Conservation (phyloP, 2,888 invertebrate genomes). For the Myathropa florea region DNA sequence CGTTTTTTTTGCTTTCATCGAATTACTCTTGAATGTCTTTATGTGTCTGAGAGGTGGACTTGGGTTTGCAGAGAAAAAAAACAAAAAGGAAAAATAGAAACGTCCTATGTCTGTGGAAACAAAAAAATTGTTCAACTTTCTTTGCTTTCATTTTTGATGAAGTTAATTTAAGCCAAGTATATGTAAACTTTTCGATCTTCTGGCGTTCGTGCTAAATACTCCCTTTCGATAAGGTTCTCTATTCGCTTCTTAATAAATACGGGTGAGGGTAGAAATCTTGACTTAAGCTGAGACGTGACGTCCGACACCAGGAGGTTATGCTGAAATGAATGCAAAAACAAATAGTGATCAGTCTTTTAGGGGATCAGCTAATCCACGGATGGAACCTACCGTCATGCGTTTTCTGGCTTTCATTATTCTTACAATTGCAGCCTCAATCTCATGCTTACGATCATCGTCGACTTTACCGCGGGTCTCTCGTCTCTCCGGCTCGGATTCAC, state of each 20-base stretch:
- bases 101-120: constrained; percentile 41
- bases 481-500: constrained; percentile 99
- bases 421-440: constrained; percentile 99
- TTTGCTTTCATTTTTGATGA: constrained; percentile 21
- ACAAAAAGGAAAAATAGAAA: constrained; percentile 38
- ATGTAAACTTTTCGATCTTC: constrained; percentile 98
- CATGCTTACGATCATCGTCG: constrained; percentile 99
- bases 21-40: constrained; percentile 20
- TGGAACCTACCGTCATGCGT: constrained; percentile 88
- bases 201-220: constrained; percentile 98
- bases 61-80: constrained; percentile 16
- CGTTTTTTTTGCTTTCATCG: constrained; percentile 32
- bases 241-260: constrained; percentile 99
- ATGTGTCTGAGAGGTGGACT: constrained; percentile 35
- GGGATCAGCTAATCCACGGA: too few species aligned
- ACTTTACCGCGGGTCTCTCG: constrained; percentile 98
- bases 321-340: constrained; percentile 81
- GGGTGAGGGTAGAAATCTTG: constrained; percentile 98
- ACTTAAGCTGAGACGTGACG: constrained; percentile 98
- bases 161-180: constrained; percentile 90
- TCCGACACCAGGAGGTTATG: constrained; percentile 97
- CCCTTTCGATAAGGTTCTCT: constrained; percentile 99
- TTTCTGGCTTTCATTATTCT: constrained; percentile 98
- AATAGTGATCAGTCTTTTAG: too few species aligned
- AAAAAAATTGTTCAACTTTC: constrained; percentile 32